Conservation (phyloP, 2,888 invertebrate species). For the Incurvaria masculella region DNA sequence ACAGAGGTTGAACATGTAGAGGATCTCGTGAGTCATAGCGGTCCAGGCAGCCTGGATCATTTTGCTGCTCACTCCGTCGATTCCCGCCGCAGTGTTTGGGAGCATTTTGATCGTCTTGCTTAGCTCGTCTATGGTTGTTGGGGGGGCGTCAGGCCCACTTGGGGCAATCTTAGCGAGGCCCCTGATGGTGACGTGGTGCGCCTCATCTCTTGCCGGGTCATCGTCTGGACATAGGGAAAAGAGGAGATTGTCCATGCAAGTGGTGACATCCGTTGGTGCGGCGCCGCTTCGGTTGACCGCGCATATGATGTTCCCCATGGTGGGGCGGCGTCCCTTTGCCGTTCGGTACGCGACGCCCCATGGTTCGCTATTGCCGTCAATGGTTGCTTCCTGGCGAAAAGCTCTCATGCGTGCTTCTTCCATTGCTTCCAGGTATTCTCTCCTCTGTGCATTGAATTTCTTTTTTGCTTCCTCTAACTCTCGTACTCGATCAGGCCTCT, state of each 20-base stretch:
- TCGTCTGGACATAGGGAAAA: conserved; percentile 3
- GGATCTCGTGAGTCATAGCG: background rate
- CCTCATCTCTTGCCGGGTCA: background rate
- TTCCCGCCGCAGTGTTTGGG: background rate
- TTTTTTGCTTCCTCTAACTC: background rate
- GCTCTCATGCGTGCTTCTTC: background rate
- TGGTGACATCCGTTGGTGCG: background rate
- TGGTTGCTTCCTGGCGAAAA: background rate
- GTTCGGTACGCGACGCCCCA: background rate
- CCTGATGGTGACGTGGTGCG: background rate
- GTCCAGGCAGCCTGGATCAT: conserved; percentile 1
- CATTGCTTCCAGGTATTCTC: background rate
- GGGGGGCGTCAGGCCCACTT: background rate
- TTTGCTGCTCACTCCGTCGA: background rate
- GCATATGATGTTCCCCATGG: too few relatives aligned
- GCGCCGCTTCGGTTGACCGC: too few relatives aligned
- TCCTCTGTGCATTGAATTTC: background rate
- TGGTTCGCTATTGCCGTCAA: background rate
- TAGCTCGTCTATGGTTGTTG: background rate
- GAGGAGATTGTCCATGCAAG: background rate
- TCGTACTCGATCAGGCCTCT: background rate
- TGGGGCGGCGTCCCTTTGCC: too few relatives aligned
- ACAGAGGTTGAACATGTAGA: background rate
- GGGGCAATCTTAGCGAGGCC: background rate
- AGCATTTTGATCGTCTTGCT: too few relatives aligned